Evolutionary conservation across 2,888 invertebrate species (phyloP), one percentile per base, ranked within the genome.

Genomic region (Hirtodrosophila trivittata): DNA sequence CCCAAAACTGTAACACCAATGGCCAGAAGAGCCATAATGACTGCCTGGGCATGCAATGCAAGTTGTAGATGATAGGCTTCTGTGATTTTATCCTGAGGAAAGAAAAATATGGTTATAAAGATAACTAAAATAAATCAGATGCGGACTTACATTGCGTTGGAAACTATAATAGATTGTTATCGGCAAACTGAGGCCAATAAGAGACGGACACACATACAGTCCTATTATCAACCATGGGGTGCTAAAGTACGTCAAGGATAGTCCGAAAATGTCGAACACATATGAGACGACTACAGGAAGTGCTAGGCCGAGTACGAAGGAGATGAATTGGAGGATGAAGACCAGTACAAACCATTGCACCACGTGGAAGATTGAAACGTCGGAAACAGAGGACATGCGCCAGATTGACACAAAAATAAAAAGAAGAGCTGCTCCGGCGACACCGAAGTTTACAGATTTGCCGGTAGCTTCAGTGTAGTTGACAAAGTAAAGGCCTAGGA

Each of bases 401-500:
- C 82, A 77, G 2, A 90, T 39, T 2, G 87, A 89, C 10, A 87
- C 38, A 1, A 68, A 52, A 1, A 90, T 65, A 1, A 87, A 45
- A 4, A 87, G 66, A 0, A 92, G 82, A 6, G 89, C 46, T 6
- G 88, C 35, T 0, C 88, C 39, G 0, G 90, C 91, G 0, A 92
- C 46, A 0, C 91, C 16, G 0, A 86, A 88, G 1, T 92, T 88
- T 0, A 91, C 16, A 0, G 87, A 75, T 33, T 91, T 86, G 0
- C 92, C 91, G 0, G 81, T 85, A 0, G 80, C 58, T 49, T 92
- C 90, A 0, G 94, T 92, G 81, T 95, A 96, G 42, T 91, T 90
- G 1, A 96, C 83, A 81, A 95, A 91, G 84, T 94, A 94, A 57
- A 92, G 77, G 30, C 95, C 95, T 59, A 95, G 88, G 51, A 94